Percentiles rank a stretch among this genome's conserved stretches.
Evolutionary conservation across 2,113 vertebrate species (phyloP).

Genomic region (Ceuthmochares aereus): DNA sequence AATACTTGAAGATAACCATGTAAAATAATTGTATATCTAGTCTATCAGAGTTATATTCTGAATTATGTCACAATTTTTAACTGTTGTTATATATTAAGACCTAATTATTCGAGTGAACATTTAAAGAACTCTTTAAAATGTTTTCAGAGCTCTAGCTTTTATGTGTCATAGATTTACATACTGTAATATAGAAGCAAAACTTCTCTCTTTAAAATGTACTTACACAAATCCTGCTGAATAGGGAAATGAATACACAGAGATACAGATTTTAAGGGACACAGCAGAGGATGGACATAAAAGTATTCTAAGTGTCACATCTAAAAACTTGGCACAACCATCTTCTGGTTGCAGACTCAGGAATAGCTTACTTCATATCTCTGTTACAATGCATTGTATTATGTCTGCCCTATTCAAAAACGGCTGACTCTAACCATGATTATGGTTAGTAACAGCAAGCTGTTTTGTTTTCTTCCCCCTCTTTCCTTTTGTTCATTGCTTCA

Average conservation of each 20-base stretch:
- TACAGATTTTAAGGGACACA: neutral
- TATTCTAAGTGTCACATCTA: neutral
- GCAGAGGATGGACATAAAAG: neutral
- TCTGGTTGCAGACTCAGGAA: neutral
- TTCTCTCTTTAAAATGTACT: neutral
- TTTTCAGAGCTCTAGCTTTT: neutral
- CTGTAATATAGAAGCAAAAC: neutral
- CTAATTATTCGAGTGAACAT: neutral
- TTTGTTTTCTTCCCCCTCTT: neutral
- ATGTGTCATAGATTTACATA: neutral
- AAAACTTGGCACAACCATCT: neutral
- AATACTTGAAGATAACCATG: neutral
- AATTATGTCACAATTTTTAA: neutral
- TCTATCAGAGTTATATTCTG: neutral
- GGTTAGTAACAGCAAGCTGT: neutral
- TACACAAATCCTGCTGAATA: neutral
- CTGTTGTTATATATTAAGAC: neutral
- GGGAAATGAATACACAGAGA: neutral
- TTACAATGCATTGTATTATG: neutral
- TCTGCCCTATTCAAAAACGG: neutral
- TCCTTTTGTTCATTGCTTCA: neutral
- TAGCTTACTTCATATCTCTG: neutral
- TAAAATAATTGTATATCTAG: neutral
- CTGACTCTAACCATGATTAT: neutral
- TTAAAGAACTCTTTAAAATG: neutral